Conservation (phyloP, 2,888 invertebrate species). For the Colostygia pectinataria region DNA sequence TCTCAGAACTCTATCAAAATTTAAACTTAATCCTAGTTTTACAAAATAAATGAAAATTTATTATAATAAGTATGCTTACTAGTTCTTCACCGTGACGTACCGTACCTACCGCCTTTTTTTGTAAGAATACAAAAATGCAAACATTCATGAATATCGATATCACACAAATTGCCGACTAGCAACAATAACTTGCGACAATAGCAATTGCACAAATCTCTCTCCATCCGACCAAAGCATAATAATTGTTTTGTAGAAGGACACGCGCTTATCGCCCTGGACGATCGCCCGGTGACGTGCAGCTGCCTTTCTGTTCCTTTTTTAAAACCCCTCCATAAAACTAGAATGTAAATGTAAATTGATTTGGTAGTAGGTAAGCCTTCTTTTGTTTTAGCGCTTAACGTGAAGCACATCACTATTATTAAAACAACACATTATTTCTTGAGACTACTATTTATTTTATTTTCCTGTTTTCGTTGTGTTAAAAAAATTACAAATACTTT, state of each 20-base stretch:
- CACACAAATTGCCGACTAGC: slow-evolving; percentile 45
- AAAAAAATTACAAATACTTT: too few relatives aligned
- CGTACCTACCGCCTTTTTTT: slow-evolving; percentile 21
- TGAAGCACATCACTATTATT: slow-evolving; percentile 16
- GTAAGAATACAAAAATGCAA: slow-evolving; percentile 32
- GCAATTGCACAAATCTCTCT: slow-evolving; percentile 66
- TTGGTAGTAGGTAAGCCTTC: slow-evolving; percentile 23
- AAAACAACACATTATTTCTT: not conserved
- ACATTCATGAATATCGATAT: slow-evolving; percentile 47
- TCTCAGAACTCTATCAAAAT: too few relatives aligned
- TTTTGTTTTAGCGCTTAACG: slow-evolving; percentile 23
- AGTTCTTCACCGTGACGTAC: too few relatives aligned
- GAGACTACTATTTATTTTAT: not conserved
- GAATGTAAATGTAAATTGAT: slow-evolving; percentile 45
- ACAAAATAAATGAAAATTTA: too few relatives aligned
- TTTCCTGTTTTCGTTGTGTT: too few relatives aligned
- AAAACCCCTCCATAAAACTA: slow-evolving; percentile 50
- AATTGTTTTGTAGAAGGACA: slow-evolving; percentile 80
- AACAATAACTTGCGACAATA: slow-evolving; percentile 59
- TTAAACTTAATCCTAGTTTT: too few relatives aligned
- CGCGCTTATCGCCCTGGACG: slow-evolving; percentile 61
- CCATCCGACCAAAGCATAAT: slow-evolving; percentile 58
- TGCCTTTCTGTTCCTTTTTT: slow-evolving; percentile 65
- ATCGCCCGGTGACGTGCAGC: slow-evolving; percentile 68
- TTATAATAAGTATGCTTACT: too few relatives aligned